Percentiles rank a stretch among this genome's conserved stretches.
Conservation (phyloP, 1,140 invertebrate species). For the Temnothorax nylanderi region DNA sequence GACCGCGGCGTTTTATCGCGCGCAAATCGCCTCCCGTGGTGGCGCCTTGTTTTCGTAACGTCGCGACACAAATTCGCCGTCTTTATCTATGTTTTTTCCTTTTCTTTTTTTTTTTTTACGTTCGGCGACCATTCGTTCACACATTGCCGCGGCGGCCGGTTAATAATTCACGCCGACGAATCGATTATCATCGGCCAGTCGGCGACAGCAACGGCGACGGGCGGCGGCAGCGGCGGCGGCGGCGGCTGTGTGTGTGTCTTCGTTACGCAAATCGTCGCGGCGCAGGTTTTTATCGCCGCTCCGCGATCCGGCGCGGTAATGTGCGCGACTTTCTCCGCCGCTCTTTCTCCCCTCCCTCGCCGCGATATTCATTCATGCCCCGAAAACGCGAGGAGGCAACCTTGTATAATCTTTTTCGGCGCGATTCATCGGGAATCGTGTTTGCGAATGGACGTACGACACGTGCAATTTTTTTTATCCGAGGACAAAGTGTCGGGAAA, state of each 20-base stretch:
- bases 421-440: not conserved
- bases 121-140: slow-evolving; percentile 25
- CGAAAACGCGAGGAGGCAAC: not conserved
- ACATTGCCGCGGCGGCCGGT: slow-evolving; percentile 42
- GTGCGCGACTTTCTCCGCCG: slow-evolving; percentile 49
- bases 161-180: slow-evolving; percentile 69
- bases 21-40: slow-evolving; percentile 62
- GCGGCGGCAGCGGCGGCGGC: not conserved
- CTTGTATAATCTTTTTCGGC: not conserved
- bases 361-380: slow-evolving; percentile 31
- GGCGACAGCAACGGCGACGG: not conserved
- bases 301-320: slow-evolving; percentile 9
- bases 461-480: not conserved
- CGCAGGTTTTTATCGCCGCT: slow-evolving; percentile 36
- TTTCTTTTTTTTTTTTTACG: slow-evolving; percentile 49
- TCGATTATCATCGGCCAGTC: slow-evolving; percentile 68
- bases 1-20: slow-evolving; percentile 48
- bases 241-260: slow-evolving; percentile 8
- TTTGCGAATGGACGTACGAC: no score
- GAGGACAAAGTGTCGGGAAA: not conserved
- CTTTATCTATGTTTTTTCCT: slow-evolving; percentile 67
- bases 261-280: slow-evolving; percentile 65
- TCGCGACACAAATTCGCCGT: slow-evolving; percentile 35
- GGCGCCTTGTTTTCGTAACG: slow-evolving; percentile 73
- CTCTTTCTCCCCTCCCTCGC: not conserved